Conservation (phyloP, 2,113 vertebrate species). For the Actenoides lindsayi region DNA sequence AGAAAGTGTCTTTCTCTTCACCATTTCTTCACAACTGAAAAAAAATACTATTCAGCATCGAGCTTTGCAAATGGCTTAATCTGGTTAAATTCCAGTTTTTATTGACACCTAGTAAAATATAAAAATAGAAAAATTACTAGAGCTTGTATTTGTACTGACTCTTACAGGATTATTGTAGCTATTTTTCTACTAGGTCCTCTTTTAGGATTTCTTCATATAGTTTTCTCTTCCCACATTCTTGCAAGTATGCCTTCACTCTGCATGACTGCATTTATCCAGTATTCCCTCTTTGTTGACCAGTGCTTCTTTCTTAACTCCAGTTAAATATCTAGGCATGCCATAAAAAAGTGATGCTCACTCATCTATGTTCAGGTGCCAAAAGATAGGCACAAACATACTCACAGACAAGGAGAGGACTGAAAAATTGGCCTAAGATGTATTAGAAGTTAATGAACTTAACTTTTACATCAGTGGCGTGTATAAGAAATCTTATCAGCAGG, state of each 20-base stretch:
- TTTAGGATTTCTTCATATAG: neutral
- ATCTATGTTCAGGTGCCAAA: neutral
- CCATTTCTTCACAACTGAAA: neutral
- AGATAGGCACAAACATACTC: neutral
- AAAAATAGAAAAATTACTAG: neutral
- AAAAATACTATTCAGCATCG: neutral
- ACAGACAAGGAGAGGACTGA: neutral
- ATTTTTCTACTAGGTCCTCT: neutral
- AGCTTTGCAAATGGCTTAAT: neutral
- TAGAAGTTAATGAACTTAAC: neutral
- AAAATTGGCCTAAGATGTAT: neutral
- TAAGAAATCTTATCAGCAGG: neutral
- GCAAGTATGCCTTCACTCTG: neutral
- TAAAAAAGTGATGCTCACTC: neutral
- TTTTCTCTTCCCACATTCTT: neutral
- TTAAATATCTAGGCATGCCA: neutral
- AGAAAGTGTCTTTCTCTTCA: neutral
- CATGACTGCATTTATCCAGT: neutral
- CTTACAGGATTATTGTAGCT: neutral
- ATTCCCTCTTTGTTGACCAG: neutral
- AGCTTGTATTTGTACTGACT: neutral
- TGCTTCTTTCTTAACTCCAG: neutral
- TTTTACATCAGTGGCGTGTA: neutral
- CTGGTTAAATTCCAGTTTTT: neutral
- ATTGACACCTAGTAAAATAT: neutral